Conservation (phyloP, 2,888 invertebrate genomes). For the Xestia rhomboidea region DNA sequence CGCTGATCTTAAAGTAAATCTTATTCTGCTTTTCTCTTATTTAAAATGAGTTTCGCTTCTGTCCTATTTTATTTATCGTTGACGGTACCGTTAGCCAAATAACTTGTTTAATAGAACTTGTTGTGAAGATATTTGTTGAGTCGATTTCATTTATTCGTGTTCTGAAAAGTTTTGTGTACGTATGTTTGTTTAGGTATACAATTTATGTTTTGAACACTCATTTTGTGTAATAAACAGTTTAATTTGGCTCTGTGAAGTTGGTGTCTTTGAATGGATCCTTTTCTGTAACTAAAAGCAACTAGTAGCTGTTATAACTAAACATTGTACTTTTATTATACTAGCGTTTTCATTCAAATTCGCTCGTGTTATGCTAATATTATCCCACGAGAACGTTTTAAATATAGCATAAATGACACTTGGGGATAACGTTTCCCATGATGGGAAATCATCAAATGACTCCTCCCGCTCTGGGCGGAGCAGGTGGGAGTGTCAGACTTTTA, state of each 20-base stretch:
- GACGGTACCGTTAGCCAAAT: constrained; percentile 54
- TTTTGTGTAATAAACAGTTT: constrained; percentile 1
- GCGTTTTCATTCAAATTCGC: neutral
- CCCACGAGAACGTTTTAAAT: neutral
- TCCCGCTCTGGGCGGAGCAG: no score
- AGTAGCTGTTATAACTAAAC: neutral
- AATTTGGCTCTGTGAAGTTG: neutral
- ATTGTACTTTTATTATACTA: neutral
- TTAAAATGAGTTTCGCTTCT: constrained; percentile 12
- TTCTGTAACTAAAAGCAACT: neutral
- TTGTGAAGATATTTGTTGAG: constrained; percentile 56
- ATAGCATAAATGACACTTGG: neutral
- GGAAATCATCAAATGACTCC: no score
- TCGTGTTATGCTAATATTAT: neutral
- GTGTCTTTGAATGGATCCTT: neutral
- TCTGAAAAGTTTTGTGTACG: constrained; percentile 38
- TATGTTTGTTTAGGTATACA: constrained; percentile 31
- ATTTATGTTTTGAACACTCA: constrained; percentile 17
- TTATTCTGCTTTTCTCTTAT: neutral
- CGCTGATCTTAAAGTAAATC: no score
- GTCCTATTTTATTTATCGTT: constrained; percentile 6
- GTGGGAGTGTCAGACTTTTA: no score
- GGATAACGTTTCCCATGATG: no score
- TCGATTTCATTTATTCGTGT: constrained; percentile 53
- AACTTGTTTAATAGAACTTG: constrained; percentile 62